Evolutionary conservation across 2,797 vertebrate genomes (phyloP).

Genomic region (Propithecus deckenii): DNA sequence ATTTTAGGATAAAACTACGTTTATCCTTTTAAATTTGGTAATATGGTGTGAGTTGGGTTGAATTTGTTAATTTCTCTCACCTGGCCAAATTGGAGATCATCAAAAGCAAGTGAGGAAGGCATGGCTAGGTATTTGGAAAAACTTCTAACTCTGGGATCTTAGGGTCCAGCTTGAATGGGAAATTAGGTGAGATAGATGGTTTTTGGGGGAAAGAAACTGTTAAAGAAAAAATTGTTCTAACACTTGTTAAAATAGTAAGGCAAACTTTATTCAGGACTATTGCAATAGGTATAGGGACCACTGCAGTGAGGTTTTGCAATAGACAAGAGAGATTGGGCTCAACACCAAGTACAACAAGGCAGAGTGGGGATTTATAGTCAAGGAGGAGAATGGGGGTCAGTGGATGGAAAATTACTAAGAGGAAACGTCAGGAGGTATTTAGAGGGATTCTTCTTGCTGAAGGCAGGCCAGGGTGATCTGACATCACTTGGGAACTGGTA

Average conservation of each 20-base stretch:
- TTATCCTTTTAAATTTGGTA: background rate
- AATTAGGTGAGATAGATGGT: background rate
- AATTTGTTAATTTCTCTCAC: constrained; percentile 28
- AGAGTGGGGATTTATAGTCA: background rate
- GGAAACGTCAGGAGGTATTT: background rate
- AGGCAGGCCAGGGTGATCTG: background rate
- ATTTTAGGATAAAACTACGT: background rate
- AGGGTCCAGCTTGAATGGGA: background rate
- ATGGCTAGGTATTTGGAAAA: background rate
- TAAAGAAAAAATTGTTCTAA: background rate
- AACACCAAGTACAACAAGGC: background rate
- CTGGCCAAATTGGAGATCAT: background rate
- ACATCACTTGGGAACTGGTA: background rate
- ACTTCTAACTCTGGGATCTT: background rate
- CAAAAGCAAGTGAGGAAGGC: background rate
- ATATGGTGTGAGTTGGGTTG: background rate
- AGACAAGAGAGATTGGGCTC: background rate
- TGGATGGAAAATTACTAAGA: background rate
- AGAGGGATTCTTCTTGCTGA: background rate
- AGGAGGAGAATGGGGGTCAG: background rate
- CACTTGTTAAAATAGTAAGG: background rate
- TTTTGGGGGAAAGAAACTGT: background rate
- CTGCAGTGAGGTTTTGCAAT: background rate
- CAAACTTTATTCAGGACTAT: background rate
- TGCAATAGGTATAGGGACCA: background rate